Evolutionary conservation across 2,113 vertebrate genomes (phyloP).

Genomic region (Nymphicus hollandicus): DNA sequence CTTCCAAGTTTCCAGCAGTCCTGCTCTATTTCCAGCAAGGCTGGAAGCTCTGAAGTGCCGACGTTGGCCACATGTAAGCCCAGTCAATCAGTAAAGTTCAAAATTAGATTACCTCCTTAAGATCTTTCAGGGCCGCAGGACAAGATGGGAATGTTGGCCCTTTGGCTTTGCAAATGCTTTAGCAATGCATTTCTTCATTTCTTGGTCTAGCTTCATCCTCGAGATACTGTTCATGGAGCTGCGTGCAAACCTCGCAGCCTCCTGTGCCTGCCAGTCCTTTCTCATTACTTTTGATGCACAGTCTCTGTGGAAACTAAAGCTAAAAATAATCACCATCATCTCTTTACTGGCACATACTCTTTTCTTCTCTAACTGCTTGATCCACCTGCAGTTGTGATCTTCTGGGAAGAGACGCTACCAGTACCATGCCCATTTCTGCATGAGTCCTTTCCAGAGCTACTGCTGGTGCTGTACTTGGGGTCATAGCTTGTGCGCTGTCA

Average conservation of each 20-base stretch:
- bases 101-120: background rate
- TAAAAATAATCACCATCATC: constrained; percentile 52
- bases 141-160: background rate
- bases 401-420: background rate
- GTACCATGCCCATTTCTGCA: background rate
- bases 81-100: background rate
- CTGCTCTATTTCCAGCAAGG: background rate
- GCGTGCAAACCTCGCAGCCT: background rate
- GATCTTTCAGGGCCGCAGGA: background rate
- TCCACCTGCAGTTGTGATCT: background rate
- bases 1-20: background rate
- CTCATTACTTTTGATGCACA: constrained; percentile 31
- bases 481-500: background rate
- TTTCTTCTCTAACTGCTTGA: background rate
- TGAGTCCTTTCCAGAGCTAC: background rate
- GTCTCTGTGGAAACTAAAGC: constrained; percentile 59
- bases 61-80: background rate
- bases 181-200: background rate
- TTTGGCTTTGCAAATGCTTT: background rate
- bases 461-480: background rate
- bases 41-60: background rate
- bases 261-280: background rate
- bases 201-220: background rate
- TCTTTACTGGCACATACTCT: background rate
- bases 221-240: background rate